These are phyloP conservation scores for Atlantisia rogersi DNA, from an alignment of 2,113 vertebrate species.

Conservation along the genomic window DNA sequence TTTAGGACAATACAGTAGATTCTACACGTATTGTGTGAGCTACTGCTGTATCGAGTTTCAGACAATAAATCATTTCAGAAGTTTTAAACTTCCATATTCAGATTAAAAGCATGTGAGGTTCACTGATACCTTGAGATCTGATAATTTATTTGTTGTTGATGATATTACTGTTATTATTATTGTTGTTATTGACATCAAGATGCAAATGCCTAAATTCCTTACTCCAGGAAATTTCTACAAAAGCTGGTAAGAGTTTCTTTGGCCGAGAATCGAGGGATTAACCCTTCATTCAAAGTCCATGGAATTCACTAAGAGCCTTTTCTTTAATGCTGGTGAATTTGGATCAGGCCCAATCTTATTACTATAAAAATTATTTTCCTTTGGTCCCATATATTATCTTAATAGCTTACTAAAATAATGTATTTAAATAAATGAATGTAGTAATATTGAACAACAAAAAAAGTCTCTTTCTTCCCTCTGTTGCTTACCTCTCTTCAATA, in stretches of 20 bases:
- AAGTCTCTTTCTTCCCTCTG: not conserved
- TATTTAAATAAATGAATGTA: not conserved
- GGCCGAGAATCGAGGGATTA: not conserved
- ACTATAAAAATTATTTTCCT: constrained; percentile 21
- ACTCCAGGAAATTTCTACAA: not conserved
- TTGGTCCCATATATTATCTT: not conserved
- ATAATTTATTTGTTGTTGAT: not conserved
- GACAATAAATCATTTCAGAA: not conserved
- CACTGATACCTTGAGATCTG: not conserved
- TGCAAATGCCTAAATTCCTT: not conserved
- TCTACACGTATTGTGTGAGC: not conserved
- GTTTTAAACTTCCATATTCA: not conserved
- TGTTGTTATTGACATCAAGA: not conserved
- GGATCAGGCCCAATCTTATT: constrained; percentile 1
- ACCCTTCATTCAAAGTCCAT: constrained; percentile 1
- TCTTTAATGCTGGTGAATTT: not conserved
- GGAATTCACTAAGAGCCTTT: constrained; percentile 37
- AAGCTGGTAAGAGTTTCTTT: not conserved
- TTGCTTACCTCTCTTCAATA: not conserved
- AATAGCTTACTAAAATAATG: not conserved
- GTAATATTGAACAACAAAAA: not conserved
- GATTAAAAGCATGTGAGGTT: not conserved
- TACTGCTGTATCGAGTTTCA: not conserved
- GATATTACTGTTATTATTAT: not conserved
- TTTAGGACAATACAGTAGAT: not conserved